Evolutionary conservation across 2,113 vertebrate genomes (phyloP).

Genomic region (Apeltes quadracus): DNA sequence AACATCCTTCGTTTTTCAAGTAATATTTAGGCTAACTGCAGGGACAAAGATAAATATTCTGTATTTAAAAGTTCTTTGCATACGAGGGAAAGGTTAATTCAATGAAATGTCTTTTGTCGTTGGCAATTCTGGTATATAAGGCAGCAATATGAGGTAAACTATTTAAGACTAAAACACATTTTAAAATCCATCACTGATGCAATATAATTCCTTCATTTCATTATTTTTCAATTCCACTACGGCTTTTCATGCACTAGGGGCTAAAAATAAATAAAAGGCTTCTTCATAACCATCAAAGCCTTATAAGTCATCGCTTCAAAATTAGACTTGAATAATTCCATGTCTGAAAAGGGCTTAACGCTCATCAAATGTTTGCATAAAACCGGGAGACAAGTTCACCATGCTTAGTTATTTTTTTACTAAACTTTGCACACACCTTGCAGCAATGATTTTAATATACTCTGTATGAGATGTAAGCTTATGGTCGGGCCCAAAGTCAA

Average conservation of each 20-base stretch:
- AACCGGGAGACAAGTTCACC: conserved; percentile 8
- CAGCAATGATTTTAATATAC: conserved; percentile 17
- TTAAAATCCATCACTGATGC: background rate
- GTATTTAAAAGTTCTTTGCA: background rate
- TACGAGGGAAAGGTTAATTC: background rate
- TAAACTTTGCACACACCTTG: conserved; percentile 10
- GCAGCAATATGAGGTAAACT: background rate
- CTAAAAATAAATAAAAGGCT: no score
- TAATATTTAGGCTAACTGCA: background rate
- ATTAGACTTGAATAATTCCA: background rate
- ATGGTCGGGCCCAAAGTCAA: conserved; percentile 26
- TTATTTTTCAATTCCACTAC: background rate
- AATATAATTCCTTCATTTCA: background rate
- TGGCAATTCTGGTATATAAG: background rate
- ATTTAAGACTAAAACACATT: conserved; percentile 1
- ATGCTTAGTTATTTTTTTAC: conserved; percentile 3
- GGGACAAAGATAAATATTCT: background rate
- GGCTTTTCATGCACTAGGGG: background rate
- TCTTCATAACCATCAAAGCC: no score
- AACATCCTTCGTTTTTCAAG: background rate
- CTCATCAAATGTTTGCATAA: conserved; percentile 24
- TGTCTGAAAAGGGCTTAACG: conserved; percentile 48
- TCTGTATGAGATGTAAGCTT: conserved; percentile 36
- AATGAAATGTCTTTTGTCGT: background rate
- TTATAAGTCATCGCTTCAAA: background rate